Evolutionary conservation across 2,797 vertebrate genomes (phyloP), one percentile per base, ranked within the genome.

Genomic region (Fistularia commersonii): DNA sequence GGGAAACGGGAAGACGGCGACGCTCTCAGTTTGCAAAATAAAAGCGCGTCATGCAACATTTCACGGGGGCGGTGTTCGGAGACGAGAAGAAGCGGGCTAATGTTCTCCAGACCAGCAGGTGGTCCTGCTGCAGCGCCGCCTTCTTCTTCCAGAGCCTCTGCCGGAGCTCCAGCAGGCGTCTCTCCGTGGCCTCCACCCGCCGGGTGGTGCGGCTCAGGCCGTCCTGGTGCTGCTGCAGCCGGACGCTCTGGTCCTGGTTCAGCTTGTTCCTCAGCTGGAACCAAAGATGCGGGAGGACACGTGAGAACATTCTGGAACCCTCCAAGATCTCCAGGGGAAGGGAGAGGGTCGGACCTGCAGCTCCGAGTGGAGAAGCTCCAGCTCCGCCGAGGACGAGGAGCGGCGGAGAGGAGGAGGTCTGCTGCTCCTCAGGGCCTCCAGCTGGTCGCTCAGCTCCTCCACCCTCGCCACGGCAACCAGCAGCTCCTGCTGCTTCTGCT

Each of bases 131-230:
- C 64, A 97, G 87, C 0, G 93, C 93, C 0, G 91, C 93, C 78
- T 96, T 99, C 88, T 98, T 98, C 91, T 94, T 97, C 93, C 93
- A 93, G 31, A 99, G 92, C 7, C 95, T 87, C 70, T 93, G 92
- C 0, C 94, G 86, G 48, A 98, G 92, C 89, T 98, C 95, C n/a
- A 81, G 88, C 53, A 99, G 92, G 10, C 95, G 91, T 45, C 90
- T 93, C 67, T 97, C 95, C 95, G 96, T 95, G 32, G 90, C 71
- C 0, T 85, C 92, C 77, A 94, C 93, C 82, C 97, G 95, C 50
- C 90, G 89, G 76, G 94, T 95, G 66, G 91, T 93, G 79, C 93
- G 93, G 78, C 91, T 95, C 80, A 98, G 90, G 63, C 87, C 91
- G 59, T 96, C 95, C 51, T 93, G 90, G 86, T 96, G 95, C 79